phyloP scores from a whole-genome alignment of 2,888 invertebrate genomes.

The Andrena bucephala region DNA sequence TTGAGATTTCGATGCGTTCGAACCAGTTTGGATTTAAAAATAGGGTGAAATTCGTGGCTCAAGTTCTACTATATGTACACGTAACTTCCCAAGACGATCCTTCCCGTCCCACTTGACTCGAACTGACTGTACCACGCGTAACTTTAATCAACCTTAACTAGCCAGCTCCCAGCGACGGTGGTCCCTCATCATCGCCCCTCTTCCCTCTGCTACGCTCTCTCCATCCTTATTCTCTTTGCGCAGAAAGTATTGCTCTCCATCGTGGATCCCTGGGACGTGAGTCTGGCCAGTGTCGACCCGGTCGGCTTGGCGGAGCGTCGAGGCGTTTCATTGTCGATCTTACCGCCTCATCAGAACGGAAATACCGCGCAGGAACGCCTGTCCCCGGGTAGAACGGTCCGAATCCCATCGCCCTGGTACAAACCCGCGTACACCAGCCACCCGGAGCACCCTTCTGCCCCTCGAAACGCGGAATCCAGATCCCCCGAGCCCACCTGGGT shows the following conservation, averaged over 20 bases:
- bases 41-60: background rate
- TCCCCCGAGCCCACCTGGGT: constrained; percentile 37
- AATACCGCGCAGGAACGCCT: constrained; percentile 37
- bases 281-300: constrained; percentile 83
- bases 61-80: background rate
- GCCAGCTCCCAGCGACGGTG: constrained; percentile 69
- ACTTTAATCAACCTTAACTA: constrained; percentile 75
- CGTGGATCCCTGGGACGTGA: constrained; percentile 83
- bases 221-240: constrained; percentile 58
- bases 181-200: constrained; percentile 31
- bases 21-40: background rate
- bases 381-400: constrained; percentile 54
- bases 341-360: constrained; percentile 48
- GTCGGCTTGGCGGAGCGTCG: constrained; percentile 78
- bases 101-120: background rate
- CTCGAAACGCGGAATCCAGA: constrained; percentile 11
- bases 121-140: constrained; percentile 19
- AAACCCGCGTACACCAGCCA: constrained; percentile 71
- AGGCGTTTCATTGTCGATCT: constrained; percentile 72
- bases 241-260: constrained; percentile 80
- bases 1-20: background rate
- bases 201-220: constrained; percentile 26
- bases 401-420: constrained; percentile 82
- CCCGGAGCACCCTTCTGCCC: constrained; percentile 4
- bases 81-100: constrained; percentile 1